These are phyloP conservation scores for Columba guinea DNA, from an alignment of 2,797 vertebrate species.

Conservation along the genomic window DNA sequence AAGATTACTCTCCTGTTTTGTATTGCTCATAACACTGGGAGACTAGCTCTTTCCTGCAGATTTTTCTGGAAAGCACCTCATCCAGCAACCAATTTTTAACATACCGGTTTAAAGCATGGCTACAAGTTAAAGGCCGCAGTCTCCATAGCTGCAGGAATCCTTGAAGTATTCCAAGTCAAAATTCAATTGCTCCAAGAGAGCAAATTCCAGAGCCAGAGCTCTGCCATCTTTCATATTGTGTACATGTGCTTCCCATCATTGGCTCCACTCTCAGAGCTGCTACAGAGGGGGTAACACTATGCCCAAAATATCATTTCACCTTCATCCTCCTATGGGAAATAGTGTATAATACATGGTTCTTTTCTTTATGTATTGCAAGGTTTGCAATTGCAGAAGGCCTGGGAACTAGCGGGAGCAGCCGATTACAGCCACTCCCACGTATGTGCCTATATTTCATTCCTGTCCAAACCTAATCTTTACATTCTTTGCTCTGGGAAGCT, in stretches of 20 bases:
- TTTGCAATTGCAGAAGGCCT: background rate
- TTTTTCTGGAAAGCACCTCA: background rate
- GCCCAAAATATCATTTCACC: background rate
- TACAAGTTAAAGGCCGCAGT: background rate
- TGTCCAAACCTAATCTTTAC: background rate
- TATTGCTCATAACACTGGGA: background rate
- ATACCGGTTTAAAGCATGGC: background rate
- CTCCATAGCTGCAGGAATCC: conserved; percentile 4
- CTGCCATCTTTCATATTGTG: background rate
- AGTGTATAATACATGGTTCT: background rate
- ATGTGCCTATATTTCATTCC: background rate
- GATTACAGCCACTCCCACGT: background rate
- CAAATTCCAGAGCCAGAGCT: background rate
- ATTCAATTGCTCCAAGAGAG: background rate
- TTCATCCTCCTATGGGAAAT: background rate
- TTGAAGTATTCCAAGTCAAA: conserved; percentile 13
- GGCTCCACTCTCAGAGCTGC: background rate
- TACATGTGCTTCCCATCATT: background rate
- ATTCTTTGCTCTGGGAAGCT: background rate
- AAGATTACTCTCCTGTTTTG: background rate
- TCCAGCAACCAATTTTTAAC: background rate
- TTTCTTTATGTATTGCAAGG: background rate
- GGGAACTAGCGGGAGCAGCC: background rate
- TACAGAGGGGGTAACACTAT: background rate
- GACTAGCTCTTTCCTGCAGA: background rate